Evolutionary conservation across 2,113 vertebrate species (phyloP), one percentile per base, ranked within the genome.

Genomic region (Bubo blakistoni): DNA sequence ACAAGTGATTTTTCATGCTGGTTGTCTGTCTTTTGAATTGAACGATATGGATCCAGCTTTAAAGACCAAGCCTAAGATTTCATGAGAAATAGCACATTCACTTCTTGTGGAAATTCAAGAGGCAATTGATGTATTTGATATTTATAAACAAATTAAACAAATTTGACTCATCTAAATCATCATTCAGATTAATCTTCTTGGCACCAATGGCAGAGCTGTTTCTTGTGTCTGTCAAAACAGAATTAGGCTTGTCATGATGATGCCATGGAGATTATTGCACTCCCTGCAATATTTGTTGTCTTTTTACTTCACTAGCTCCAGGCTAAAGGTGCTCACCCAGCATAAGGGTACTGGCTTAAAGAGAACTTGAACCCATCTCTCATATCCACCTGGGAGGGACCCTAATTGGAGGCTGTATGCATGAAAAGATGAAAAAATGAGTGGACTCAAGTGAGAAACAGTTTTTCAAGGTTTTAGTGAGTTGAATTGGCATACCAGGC

Each of bases 131-230:
- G 40, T 71, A 21, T 54, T 82, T 34, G 30, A 30, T 94, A 51
- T 74, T 92, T 94, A 91, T 95, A 96, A 96, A 91, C 69, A 94
- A 88, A 73, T 55, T 73, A 40, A 90, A 81, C 34, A 58, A 66
- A 93, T 67, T 84, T 76, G 26, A 76, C 52, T 89, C 42, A 40
- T 71, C 16, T 85, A 79, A 93, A 32, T 86, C 78, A 82, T 93
- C 44, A 24, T 73, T 83, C 38, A 40, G 26, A 89, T 94, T 81
- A 63, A 87, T 87, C 44, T 84, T 73, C 47, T 83, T 91, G 83
- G 80, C 67, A 85, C 15, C 44, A 61, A 58, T 72, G 27, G 32
- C 62, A 91, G 73, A 86, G 32, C 24, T 96, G 81, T 87, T 84
- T 91, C 70, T 95, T 66, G 32, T 32, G 9, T 67, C 38, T 95